phyloP scores from a whole-genome alignment of 1,140 invertebrate genomes.

The Psix sp. region DNA sequence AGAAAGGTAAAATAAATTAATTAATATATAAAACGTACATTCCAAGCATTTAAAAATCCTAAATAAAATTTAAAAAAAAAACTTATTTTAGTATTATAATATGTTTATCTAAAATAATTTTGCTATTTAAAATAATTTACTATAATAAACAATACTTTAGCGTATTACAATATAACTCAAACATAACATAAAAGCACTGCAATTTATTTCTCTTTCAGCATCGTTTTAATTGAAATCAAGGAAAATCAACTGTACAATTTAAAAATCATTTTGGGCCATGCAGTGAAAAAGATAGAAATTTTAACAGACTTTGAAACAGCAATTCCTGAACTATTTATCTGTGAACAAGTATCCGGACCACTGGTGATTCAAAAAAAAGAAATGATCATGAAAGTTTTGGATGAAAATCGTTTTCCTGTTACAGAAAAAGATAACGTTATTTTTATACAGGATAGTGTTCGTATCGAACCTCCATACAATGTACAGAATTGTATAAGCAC shows the following conservation, averaged over 20 bases:
- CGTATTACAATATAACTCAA: background rate
- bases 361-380: slow-evolving; percentile 58
- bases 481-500: slow-evolving; percentile 66
- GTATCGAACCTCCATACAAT: slow-evolving; percentile 71
- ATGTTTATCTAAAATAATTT: too few species aligned
- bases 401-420: slow-evolving; percentile 68
- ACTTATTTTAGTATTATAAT: too few species aligned
- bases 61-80: too few species aligned
- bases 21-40: too few species aligned
- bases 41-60: too few species aligned
- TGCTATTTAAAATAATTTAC: too few species aligned
- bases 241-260: slow-evolving; percentile 49
- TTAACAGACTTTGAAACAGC: slow-evolving; percentile 32
- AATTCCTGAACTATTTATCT: slow-evolving; percentile 67
- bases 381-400: slow-evolving; percentile 62
- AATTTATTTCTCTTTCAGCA: slow-evolving; percentile 38
- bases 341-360: slow-evolving; percentile 42
- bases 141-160: too few species aligned
- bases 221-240: slow-evolving; percentile 64
- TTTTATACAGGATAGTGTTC: slow-evolving; percentile 64
- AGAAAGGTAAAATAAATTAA: slow-evolving; percentile 64
- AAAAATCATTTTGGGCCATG: slow-evolving; percentile 66
- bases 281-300: slow-evolving; percentile 64
- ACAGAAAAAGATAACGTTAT: slow-evolving; percentile 64
- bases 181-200: background rate